phyloP scores from a whole-genome alignment of 1,140 invertebrate species.

The Lethocerus indicus region DNA sequence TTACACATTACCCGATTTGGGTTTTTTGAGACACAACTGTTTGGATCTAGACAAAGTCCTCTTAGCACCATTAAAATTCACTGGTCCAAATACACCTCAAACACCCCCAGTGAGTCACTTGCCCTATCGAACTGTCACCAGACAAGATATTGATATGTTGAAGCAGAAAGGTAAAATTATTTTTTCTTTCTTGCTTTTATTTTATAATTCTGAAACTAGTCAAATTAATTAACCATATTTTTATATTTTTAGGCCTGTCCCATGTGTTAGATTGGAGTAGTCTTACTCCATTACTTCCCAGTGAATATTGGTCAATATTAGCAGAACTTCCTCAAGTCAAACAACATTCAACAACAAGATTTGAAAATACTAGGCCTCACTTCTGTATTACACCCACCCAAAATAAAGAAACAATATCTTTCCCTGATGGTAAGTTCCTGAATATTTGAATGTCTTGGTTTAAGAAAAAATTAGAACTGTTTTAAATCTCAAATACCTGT shows the following conservation, averaged over 20 bases:
- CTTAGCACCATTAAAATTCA: constrained; percentile 32
- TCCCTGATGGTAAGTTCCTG: constrained; percentile 15
- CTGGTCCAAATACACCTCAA: constrained; percentile 15
- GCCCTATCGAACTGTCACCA: constrained; percentile 21
- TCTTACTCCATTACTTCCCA: constrained; percentile 65
- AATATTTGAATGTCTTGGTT: too few species aligned
- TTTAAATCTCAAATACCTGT: too few species aligned
- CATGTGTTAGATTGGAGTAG: constrained; percentile 86
- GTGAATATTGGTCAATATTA: constrained; percentile 54
- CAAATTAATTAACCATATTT: constrained; percentile 6
- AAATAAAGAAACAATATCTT: constrained; percentile 11
- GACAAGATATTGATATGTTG: constrained; percentile 54
- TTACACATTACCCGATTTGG: constrained; percentile 75
- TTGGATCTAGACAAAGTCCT: constrained; percentile 39
- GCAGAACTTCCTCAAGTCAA: constrained; percentile 58
- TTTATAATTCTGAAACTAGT: not conserved
- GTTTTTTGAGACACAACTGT: constrained; percentile 48
- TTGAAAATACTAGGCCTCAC: constrained; percentile 37
- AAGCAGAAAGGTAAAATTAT: constrained; percentile 41
- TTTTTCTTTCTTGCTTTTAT: not conserved
- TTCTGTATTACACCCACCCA: constrained; percentile 41
- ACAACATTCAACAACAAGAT: constrained; percentile 31
- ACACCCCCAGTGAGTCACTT: constrained; percentile 5
- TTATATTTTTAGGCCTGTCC: constrained; percentile 30
- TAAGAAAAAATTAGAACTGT: too few species aligned